Evolutionary conservation across 2,113 vertebrate genomes (phyloP).

Genomic region (Emberiza fucata): DNA sequence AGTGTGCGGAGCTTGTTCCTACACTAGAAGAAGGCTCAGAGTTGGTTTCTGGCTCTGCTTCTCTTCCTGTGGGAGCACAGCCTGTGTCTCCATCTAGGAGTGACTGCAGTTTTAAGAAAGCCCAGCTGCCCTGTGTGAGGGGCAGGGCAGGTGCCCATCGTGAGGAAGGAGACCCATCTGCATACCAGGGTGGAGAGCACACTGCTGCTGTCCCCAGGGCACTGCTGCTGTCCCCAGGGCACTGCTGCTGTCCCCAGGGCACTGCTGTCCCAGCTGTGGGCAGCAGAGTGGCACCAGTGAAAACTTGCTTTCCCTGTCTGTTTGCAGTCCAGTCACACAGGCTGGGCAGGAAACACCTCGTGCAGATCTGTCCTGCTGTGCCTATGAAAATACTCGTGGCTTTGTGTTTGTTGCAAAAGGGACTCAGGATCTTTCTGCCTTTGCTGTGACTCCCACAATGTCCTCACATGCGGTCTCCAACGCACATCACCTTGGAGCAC

Average conservation of each 20-base stretch:
- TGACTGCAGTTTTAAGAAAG: fast-evolving
- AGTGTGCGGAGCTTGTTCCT: no score
- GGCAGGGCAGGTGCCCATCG: fast-evolving
- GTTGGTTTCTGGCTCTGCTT: background rate
- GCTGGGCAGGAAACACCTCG: background rate
- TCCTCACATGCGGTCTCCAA: fast-evolving
- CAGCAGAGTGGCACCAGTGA: background rate
- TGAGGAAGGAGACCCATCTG: background rate
- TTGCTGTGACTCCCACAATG: background rate
- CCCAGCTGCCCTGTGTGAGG: background rate
- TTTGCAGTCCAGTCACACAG: background rate
- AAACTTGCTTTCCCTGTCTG: background rate
- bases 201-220: background rate
- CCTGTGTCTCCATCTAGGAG: background rate
- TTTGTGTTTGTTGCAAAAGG: background rate
- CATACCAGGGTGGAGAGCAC: background rate
- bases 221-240: background rate
- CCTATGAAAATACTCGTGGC: background rate
- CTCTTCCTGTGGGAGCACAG: background rate
- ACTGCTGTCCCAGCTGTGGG: background rate
- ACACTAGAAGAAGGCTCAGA: background rate
- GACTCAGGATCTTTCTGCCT: background rate
- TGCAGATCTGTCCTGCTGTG: background rate
- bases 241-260: background rate
- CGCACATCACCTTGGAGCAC: fast-evolving